phyloP scores from a whole-genome alignment of 1,140 invertebrate genomes.

The Zaprionus vittiger region DNA sequence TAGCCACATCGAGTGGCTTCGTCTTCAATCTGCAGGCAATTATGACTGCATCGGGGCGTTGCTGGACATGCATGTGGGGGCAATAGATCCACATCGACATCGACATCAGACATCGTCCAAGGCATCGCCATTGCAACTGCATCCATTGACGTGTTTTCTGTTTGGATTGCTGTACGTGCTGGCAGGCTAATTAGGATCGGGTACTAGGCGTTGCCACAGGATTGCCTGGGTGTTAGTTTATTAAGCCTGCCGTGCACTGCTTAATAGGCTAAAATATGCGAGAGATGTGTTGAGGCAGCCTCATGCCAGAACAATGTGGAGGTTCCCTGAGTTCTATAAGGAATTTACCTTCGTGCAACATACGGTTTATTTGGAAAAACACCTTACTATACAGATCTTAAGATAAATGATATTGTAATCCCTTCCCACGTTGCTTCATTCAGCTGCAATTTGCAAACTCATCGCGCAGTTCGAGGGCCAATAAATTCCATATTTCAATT shows the following conservation, averaged over 20 bases:
- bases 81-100: slow-evolving; percentile 65
- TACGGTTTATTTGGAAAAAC: no score
- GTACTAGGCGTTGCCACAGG: slow-evolving; percentile 41
- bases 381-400: not conserved
- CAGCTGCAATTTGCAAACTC: slow-evolving; percentile 17
- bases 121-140: slow-evolving; percentile 22
- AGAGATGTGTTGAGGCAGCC: slow-evolving; percentile 11
- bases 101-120: slow-evolving; percentile 20
- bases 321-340: not conserved
- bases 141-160: slow-evolving; percentile 51
- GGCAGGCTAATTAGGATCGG: slow-evolving; percentile 69
- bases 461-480: slow-evolving; percentile 14
- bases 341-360: no score
- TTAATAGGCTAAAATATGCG: slow-evolving; percentile 71
- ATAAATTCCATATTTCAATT: slow-evolving; percentile 27
- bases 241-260: slow-evolving; percentile 61
- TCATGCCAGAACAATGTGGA: not conserved
- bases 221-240: slow-evolving; percentile 75
- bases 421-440: slow-evolving; percentile 10
- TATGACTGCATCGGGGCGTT: slow-evolving; percentile 77
- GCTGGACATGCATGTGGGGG: slow-evolving; percentile 78
- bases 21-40: slow-evolving; percentile 53
- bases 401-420: not conserved
- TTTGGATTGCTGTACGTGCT: slow-evolving; percentile 73
- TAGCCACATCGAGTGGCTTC: slow-evolving; percentile 49